Evolutionary conservation across 1,140 invertebrate species (phyloP).

Genomic region (Cydia strobilella): DNA sequence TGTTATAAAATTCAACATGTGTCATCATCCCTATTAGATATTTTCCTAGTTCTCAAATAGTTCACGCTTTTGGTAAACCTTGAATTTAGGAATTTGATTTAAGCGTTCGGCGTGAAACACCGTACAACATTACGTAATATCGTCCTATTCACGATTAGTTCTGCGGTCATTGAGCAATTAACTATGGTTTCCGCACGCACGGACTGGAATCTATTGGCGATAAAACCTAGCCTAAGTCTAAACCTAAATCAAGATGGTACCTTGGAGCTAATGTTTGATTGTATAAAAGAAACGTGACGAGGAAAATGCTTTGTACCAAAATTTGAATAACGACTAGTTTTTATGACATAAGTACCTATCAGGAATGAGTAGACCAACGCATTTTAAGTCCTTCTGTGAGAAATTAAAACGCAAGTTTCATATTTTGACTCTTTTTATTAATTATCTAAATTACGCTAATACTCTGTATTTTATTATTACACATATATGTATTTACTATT

Average conservation of each 20-base stretch:
- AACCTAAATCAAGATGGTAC: background rate
- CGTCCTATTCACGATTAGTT: conserved; percentile 2
- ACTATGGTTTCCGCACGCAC: background rate
- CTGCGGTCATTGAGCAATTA: conserved; percentile 1
- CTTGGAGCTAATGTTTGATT: background rate
- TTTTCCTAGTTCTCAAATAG: background rate
- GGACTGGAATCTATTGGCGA: conserved; percentile 2
- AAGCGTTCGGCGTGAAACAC: background rate
- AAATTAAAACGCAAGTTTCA: too few species aligned
- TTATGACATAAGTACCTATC: too few species aligned
- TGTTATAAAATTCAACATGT: too few species aligned
- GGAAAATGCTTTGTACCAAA: too few species aligned
- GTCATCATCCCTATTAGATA: too few species aligned
- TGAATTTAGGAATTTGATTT: background rate
- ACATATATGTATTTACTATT: too few species aligned
- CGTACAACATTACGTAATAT: conserved; percentile 8
- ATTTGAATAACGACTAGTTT: too few species aligned
- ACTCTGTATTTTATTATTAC: too few species aligned
- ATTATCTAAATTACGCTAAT: too few species aligned
- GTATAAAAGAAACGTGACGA: background rate
- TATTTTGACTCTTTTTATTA: too few species aligned
- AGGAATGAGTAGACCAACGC: too few species aligned
- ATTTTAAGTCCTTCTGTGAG: too few species aligned
- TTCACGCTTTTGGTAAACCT: background rate
- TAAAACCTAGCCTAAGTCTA: background rate